Evolutionary conservation across 1,140 invertebrate species (phyloP).

Genomic region (Drosophila leontia): DNA sequence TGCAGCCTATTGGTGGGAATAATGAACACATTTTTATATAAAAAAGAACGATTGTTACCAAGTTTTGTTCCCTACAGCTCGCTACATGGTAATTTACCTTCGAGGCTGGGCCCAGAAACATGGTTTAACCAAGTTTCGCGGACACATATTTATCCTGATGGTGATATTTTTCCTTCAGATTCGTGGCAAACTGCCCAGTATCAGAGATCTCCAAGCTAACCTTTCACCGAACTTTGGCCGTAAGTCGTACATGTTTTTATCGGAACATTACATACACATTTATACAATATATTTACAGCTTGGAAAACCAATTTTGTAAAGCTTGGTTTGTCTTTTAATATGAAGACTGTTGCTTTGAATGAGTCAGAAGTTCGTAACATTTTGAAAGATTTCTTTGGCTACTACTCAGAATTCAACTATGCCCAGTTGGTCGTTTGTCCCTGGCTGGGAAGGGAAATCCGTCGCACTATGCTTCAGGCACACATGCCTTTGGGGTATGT

Average conservation of each 20-base stretch:
- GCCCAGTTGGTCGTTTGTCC: constrained; percentile 2
- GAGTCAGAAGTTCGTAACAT: not conserved
- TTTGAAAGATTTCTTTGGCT: constrained; percentile 19
- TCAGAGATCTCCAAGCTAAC: constrained; percentile 10
- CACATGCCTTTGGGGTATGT: constrained; percentile 26
- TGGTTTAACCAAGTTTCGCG: constrained; percentile 9
- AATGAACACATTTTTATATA: too few relatives aligned
- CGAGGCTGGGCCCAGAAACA: constrained; percentile 18
- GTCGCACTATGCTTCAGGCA: accelerated
- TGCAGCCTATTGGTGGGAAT: constrained; percentile 44
- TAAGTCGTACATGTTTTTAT: constrained; percentile 7
- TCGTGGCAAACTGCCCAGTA: constrained; percentile 9
- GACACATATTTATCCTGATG: constrained; percentile 39
- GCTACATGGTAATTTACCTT: constrained; percentile 56
- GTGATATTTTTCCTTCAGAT: constrained; percentile 46
- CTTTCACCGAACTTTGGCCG: constrained; percentile 1
- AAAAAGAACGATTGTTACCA: not conserved
- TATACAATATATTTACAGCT: constrained; percentile 9
- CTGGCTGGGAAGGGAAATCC: constrained; percentile 23
- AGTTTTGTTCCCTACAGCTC: constrained; percentile 12
- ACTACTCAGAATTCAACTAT: constrained; percentile 27
- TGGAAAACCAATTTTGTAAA: constrained; percentile 8
- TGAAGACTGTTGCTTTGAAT: constrained; percentile 5
- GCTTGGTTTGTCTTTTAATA: constrained; percentile 1
- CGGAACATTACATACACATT: not conserved